Conservation (phyloP, 2,888 invertebrate genomes). For the Phymatocera aterrima region DNA sequence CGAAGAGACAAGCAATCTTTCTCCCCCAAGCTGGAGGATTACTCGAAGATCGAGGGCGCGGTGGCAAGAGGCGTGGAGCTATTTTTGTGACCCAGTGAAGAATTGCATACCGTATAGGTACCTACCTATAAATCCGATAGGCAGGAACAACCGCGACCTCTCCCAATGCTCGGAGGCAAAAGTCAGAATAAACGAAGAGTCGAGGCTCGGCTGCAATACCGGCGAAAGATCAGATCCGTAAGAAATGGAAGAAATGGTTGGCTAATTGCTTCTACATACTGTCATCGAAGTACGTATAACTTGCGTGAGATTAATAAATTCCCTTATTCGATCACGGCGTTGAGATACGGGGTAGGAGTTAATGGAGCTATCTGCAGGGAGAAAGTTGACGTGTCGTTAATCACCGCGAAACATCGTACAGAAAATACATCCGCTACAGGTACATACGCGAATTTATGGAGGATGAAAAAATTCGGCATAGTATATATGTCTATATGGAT, state of each 20-base stretch:
- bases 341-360: constrained; percentile 18
- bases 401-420: constrained; percentile 18
- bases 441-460: background rate
- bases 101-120: background rate
- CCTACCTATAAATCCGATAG: background rate
- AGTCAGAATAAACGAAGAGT: background rate
- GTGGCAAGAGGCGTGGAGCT: background rate
- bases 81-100: background rate
- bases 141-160: constrained; percentile 49
- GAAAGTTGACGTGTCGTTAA: constrained; percentile 31
- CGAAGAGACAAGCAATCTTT: no score
- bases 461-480: background rate
- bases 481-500: background rate
- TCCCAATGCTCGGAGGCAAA: constrained; percentile 50
- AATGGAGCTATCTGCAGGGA: constrained; percentile 36
- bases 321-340: constrained; percentile 14
- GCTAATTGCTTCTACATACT: constrained; percentile 42
- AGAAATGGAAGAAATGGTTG: constrained; percentile 41
- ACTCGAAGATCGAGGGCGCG: no score
- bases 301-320: constrained; percentile 48
- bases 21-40: no score
- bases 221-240: constrained; percentile 47
- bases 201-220: constrained; percentile 5
- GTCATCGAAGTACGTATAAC: background rate
- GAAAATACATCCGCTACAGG: background rate